Evolutionary conservation across 2,888 invertebrate species (phyloP).

Genomic region (Lepidochitona cinerea): DNA sequence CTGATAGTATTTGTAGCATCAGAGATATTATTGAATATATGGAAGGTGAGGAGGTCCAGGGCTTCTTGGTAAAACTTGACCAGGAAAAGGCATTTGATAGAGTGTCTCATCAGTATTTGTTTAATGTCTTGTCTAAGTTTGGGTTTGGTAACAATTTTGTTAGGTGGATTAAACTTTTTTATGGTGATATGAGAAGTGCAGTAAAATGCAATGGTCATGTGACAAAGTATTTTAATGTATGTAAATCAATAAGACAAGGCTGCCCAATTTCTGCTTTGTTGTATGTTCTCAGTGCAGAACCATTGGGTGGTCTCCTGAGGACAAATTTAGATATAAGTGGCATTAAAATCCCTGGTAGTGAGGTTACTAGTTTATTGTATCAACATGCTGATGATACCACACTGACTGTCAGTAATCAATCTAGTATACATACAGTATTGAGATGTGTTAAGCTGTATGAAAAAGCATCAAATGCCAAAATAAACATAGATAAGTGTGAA

Average conservation of each 20-base stretch:
- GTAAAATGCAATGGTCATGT: too few species aligned
- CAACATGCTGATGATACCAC: constrained; percentile 14
- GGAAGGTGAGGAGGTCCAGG: constrained; percentile 28
- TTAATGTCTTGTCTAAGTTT: constrained; percentile 27
- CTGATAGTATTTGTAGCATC: constrained; percentile 34
- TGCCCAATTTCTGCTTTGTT: too few species aligned
- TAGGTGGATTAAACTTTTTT: constrained; percentile 34
- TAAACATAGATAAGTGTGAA: too few species aligned
- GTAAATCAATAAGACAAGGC: too few species aligned
- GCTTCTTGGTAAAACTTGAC: constrained; percentile 33
- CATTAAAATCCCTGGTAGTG: constrained; percentile 15
- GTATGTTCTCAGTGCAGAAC: too few species aligned
- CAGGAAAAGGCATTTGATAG: constrained; percentile 44
- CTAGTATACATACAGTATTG: neutral
- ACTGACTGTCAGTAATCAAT: neutral
- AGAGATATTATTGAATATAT: constrained; percentile 32
- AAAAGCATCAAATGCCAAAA: constrained; percentile 22
- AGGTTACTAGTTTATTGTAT: neutral
- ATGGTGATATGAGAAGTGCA: too few species aligned
- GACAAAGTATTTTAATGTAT: too few species aligned
- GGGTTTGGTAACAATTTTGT: constrained; percentile 34
- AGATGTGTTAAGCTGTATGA: constrained; percentile 8
- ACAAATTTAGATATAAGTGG: constrained; percentile 16
- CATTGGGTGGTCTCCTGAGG: too few species aligned
- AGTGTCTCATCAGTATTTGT: constrained; percentile 33